Evolutionary conservation across 1,140 invertebrate species (phyloP).

Genomic region (Diprion similis): DNA sequence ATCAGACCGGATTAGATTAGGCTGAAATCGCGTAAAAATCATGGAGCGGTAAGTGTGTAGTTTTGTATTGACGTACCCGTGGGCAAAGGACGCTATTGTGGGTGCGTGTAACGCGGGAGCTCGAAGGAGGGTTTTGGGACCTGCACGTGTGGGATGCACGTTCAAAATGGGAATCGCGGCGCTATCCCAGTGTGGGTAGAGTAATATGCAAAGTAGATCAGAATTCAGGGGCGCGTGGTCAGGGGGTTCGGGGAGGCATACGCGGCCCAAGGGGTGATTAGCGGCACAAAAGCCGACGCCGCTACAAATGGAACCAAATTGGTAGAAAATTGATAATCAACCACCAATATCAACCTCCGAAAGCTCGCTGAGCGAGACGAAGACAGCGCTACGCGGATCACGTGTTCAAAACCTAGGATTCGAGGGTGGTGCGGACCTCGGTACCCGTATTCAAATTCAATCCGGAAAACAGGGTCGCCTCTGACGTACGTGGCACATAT

Average conservation of each 20-base stretch:
- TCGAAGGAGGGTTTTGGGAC: not conserved
- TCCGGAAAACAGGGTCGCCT: not conserved
- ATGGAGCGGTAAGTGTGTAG: not conserved
- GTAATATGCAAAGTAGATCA: conserved; percentile 35
- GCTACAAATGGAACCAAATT: conserved; percentile 61
- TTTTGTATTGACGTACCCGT: not conserved
- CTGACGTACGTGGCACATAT: not conserved
- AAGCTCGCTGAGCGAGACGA: not conserved
- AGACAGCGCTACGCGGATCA: not conserved
- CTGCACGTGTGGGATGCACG: not conserved
- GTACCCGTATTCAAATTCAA: not conserved
- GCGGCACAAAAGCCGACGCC: conserved; percentile 58
- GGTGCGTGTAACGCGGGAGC: too few species aligned
- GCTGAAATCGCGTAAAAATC: conserved; percentile 2
- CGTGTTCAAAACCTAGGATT: not conserved
- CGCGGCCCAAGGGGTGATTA: conserved; percentile 25
- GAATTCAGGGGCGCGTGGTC: conserved; percentile 5
- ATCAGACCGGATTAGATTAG: not conserved
- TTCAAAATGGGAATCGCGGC: not conserved
- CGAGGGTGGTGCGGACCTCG: not conserved
- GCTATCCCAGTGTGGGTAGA: conserved; percentile 18
- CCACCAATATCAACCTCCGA: conserved; percentile 50
- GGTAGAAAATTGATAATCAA: conserved; percentile 63
- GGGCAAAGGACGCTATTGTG: not conserved
- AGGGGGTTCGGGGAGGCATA: conserved; percentile 4